phyloP scores from a whole-genome alignment of 2,113 vertebrate species.

The Nothoprocta perdicaria region DNA sequence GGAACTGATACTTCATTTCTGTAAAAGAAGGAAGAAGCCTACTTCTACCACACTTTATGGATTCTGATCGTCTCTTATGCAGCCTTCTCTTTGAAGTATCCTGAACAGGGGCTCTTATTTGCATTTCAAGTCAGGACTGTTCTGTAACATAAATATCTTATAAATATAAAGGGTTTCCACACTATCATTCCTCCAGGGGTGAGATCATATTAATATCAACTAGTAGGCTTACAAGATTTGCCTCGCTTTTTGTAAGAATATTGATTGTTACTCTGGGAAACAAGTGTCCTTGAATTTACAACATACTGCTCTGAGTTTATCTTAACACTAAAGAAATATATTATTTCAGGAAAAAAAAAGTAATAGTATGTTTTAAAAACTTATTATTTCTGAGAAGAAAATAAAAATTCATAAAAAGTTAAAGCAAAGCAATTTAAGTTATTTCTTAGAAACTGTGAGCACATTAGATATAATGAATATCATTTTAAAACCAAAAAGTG shows the following conservation, averaged over 20 bases:
- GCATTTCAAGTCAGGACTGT: background rate
- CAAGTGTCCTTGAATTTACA: background rate
- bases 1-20: background rate
- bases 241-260: background rate
- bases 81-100: background rate
- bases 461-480: background rate
- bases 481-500: background rate
- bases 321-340: background rate
- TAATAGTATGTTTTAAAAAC: too few relatives aligned
- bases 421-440: background rate
- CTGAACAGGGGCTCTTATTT: background rate
- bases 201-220: constrained; percentile 15
- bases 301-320: background rate
- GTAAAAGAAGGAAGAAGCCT: background rate
- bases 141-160: constrained; percentile 20
- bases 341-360: background rate
- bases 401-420: background rate
- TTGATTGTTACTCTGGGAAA: background rate
- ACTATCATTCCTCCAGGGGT: background rate
- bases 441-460: background rate
- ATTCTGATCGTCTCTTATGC: background rate
- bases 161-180: constrained; percentile 8
- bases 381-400: too few relatives aligned
- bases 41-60: background rate
- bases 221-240: background rate